Base-by-base conservation (phyloP, 2,888 invertebrate genomes). In the Lithophane semibrunnea region DNA sequence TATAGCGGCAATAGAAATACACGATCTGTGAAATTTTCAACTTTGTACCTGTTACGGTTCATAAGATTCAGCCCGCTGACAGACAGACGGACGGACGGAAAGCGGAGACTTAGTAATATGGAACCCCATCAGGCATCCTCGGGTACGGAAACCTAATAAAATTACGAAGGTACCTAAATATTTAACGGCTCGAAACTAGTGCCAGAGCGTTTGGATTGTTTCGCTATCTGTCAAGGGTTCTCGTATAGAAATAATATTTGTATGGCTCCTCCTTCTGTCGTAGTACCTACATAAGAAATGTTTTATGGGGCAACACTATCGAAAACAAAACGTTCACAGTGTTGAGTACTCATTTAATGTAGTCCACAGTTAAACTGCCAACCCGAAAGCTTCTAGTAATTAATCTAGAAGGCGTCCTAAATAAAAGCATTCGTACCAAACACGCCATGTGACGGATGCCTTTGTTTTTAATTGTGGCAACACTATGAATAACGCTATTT, bases 381-480 rank as follows among this genome's bases (percentile, higher is more conserved):
- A 70, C 69, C 77, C 58, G 58, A 79, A 29, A 67, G 56, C 56
- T 65, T 67, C 66, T 52, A 76, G 44, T 75, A 79, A 82, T 83
- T 85, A 82, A 84, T 81, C 29, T 79, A 37, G 21, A 67, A 69
- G 60, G 54, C 42, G 66, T 78, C 56, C 69, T 78, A 75, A 77
- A 76, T 83, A 80, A 80, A 85, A 79, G 44, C 65, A 75, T 78
- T 75, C 2, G 29, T 76, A 69, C 73, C 44, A 75, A 73, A 73
- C 86, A 83, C 73, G 79, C 80, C 37, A 86, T 65, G 67, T 79
- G 75, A 82, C 77, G 42, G 63, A 86, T 86, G 74, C 44, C 63
- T 72, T 77, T 63, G 76, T 73, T 73, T 86, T 85, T 79, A 83
- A 82, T 67, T 81, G 65, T 76, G 65, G 44, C 60, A 77, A 82